Evolutionary conservation across 2,888 invertebrate genomes (phyloP).

Genomic region (Hydriomena furcata): DNA sequence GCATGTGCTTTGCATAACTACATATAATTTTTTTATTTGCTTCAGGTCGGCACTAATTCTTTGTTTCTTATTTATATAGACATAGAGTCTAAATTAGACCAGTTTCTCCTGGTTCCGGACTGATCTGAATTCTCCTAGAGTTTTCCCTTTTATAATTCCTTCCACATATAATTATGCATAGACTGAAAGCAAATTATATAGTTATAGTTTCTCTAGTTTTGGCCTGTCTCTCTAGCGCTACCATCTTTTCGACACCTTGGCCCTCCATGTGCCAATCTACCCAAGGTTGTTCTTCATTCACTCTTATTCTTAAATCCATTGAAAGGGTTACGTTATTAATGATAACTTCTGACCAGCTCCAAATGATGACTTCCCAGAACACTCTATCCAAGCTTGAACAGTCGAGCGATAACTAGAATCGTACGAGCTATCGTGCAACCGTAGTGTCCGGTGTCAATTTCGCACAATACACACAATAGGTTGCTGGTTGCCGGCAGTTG

Average conservation of each 20-base stretch:
- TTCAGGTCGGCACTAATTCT: no score
- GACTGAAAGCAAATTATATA: no score
- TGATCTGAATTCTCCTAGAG: neutral
- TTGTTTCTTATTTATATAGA: neutral
- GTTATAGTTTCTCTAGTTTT: no score
- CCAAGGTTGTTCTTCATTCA: no score
- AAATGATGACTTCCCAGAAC: neutral
- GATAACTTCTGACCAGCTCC: no score
- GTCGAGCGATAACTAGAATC: constrained; percentile 7
- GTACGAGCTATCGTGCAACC: constrained; percentile 4
- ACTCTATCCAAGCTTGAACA: neutral
- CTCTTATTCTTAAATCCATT: no score
- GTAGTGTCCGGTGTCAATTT: constrained; percentile 21
- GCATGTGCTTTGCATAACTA: constrained; percentile 19
- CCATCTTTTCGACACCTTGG: no score
- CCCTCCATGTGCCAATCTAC: no score
- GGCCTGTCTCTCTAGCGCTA: no score
- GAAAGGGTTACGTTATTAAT: no score
- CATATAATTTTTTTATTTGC: constrained; percentile 6
- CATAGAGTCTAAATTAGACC: neutral
- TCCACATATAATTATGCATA: no score
- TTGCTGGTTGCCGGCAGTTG: constrained; percentile 9
- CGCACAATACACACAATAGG: constrained; percentile 30
- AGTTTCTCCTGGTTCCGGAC: neutral
- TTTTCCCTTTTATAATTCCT: no score